Evolutionary conservation across 2,888 invertebrate genomes (phyloP).

Genomic region (Dasypogon diadema): DNA sequence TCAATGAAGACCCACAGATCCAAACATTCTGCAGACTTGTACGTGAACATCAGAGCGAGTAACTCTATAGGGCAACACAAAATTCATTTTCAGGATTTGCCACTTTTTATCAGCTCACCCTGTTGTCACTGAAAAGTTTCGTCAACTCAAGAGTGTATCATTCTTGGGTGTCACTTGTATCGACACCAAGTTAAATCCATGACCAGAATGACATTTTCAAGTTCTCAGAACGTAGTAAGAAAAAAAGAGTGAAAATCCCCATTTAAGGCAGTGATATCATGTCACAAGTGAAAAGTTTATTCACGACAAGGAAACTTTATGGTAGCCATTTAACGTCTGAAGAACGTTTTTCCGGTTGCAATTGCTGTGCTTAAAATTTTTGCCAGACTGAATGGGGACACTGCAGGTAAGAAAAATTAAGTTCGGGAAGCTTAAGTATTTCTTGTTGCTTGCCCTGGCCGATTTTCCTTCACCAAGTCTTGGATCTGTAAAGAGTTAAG

Average conservation of each 20-base stretch:
- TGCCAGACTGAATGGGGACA: constrained; percentile 16
- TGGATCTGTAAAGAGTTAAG: too few species aligned
- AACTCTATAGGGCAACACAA: too few species aligned
- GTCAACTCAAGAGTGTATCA: constrained; percentile 29
- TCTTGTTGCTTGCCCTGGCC: constrained; percentile 25
- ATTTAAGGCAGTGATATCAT: constrained; percentile 27
- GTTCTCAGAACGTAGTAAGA: not conserved
- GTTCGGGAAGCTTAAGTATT: constrained; percentile 5
- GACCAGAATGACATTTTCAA: not conserved
- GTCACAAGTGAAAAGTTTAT: constrained; percentile 40
- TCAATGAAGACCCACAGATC: not conserved
- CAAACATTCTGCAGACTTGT: too few species aligned
- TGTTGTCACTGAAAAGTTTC: constrained; percentile 1
- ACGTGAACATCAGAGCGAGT: too few species aligned
- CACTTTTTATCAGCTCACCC: too few species aligned
- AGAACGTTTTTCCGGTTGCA: constrained; percentile 28
- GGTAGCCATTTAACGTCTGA: constrained; percentile 32
- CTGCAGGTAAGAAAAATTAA: constrained; percentile 39
- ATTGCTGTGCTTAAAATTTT: constrained; percentile 17
- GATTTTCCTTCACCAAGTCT: not conserved
- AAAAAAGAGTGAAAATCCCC: not conserved
- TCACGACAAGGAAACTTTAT: constrained; percentile 36
- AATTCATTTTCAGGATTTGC: too few species aligned
- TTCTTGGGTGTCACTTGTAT: constrained; percentile 6
- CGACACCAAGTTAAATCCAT: not conserved